A percentile compares a stretch with the other conserved stretches of the same genome.
Conservation (phyloP, 2,888 invertebrate species). For the Hyalella azteca region DNA sequence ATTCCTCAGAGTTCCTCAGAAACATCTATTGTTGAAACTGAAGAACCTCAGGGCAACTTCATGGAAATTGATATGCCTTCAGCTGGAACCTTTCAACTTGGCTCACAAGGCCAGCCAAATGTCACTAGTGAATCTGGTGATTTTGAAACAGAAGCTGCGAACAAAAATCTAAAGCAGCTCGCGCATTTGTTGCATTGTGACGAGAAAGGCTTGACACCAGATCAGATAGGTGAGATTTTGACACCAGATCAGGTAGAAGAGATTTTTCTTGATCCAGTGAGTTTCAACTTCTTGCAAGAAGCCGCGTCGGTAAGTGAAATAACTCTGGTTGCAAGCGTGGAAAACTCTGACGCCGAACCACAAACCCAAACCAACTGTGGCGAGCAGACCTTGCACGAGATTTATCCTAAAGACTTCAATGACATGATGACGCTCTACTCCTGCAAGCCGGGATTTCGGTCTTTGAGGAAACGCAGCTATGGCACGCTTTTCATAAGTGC, state of each 20-base stretch:
- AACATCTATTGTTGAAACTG: neutral
- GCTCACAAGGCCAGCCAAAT: neutral
- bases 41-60: neutral
- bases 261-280: neutral
- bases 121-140: neutral
- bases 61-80: neutral
- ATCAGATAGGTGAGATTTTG: neutral
- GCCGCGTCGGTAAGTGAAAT: neutral
- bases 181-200: neutral
- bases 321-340: neutral
- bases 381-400: neutral
- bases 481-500: neutral
- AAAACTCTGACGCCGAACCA: neutral
- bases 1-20: neutral
- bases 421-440: conserved; percentile 2
- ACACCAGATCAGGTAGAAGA: neutral
- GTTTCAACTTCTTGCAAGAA: neutral
- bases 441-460: neutral
- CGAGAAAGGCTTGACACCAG: neutral
- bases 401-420: conserved; percentile 12
- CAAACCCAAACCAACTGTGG: neutral
- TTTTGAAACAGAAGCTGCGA: neutral
- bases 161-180: neutral
- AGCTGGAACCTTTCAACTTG: neutral
- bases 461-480: neutral